A percentile compares a stretch with the other conserved stretches of the same genome.
phyloP scores from a whole-genome alignment of 92 coral and sea anemone species.

The Diadumene lineata region DNA sequence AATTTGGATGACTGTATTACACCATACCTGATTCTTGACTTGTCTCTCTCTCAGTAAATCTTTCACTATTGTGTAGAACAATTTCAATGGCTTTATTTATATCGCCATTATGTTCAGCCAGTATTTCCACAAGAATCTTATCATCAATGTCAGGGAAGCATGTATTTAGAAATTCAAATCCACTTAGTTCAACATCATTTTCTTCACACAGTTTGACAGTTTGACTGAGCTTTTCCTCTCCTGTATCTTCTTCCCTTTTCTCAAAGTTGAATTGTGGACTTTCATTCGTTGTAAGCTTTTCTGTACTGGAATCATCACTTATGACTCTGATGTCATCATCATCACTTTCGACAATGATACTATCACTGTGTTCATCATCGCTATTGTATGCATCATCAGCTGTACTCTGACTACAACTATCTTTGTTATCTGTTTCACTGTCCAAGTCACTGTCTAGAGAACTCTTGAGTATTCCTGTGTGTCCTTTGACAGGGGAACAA shows the following conservation, averaged over 20 bases:
- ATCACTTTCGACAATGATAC: slow-evolving; percentile 2
- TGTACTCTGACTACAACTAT: slow-evolving; percentile 5
- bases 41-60: not conserved
- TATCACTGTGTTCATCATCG: slow-evolving; percentile 17
- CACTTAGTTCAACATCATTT: slow-evolving; percentile 26
- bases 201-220: not conserved
- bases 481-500: no score
- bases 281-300: not conserved
- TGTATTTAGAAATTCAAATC: slow-evolving; percentile 64
- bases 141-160: slow-evolving; percentile 73
- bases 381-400: slow-evolving; percentile 9
- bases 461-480: not conserved
- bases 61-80: slow-evolving; percentile 36
- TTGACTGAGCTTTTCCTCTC: slow-evolving; percentile 2
- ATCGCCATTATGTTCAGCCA: slow-evolving; percentile 43
- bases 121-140: slow-evolving; percentile 25
- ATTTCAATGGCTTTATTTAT: slow-evolving; percentile 62
- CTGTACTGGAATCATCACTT: not conserved
- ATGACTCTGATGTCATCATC: not conserved
- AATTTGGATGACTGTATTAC: no score
- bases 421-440: slow-evolving; percentile 8
- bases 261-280: not conserved
- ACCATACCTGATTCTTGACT: not conserved
- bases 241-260: not conserved
- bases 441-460: not conserved